Percentiles rank a stretch among this genome's conserved stretches.
Conservation (phyloP, 2,113 vertebrate species). For the Nothoprocta pentlandii region DNA sequence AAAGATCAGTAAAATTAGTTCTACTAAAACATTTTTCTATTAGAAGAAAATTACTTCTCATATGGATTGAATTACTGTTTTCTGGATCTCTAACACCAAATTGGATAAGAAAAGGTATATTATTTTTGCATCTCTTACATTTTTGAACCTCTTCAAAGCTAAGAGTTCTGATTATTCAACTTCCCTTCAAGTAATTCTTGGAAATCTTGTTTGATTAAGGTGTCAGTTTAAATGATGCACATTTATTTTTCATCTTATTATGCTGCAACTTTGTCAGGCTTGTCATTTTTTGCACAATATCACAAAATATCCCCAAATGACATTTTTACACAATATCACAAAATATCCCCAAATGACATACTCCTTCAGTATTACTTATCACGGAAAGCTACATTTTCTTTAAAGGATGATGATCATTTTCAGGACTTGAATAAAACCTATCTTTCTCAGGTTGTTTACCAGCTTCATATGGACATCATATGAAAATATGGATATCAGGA, state of each 20-base stretch:
- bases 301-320: neutral
- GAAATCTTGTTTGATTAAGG: neutral
- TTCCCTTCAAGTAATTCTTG: neutral
- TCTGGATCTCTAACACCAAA: neutral
- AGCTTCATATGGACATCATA: neutral
- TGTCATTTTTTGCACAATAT: neutral
- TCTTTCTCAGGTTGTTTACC: neutral
- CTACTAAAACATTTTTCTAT: neutral
- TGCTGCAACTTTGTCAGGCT: neutral
- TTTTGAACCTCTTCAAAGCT: neutral
- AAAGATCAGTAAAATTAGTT: neutral
- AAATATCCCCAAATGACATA: neutral
- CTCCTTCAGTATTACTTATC: neutral
- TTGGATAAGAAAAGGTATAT: neutral
- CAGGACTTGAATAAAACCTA: neutral
- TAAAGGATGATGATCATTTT: neutral
- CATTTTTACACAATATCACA: neutral
- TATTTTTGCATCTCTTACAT: neutral
- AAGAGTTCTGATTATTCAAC: neutral
- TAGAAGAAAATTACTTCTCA: neutral
- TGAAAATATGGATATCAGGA: neutral
- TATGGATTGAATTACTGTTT: neutral
- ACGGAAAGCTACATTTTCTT: neutral
- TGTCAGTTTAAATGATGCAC: neutral
- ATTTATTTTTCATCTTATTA: neutral